Evolutionary conservation across 2,113 vertebrate species (phyloP).

Genomic region (Mormoops blainvillei): DNA sequence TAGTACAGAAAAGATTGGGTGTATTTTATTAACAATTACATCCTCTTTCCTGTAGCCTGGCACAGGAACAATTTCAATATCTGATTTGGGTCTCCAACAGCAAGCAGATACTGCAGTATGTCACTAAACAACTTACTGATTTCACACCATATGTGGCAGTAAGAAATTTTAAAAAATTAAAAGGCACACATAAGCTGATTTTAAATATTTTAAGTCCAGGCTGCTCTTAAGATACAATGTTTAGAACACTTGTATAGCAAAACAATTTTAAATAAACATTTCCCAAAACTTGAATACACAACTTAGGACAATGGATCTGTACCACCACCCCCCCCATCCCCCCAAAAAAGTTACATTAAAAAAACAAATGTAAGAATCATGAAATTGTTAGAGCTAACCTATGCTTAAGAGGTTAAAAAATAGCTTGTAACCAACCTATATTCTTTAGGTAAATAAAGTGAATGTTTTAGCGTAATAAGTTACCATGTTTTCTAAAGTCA

Average conservation of each 20-base stretch:
- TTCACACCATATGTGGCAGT: slow-evolving; percentile 12
- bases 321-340: neutral
- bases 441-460: neutral
- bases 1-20: slow-evolving; percentile 14
- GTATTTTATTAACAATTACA: slow-evolving; percentile 21
- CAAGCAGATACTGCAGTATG: neutral
- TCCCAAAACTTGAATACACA: slow-evolving; percentile 45
- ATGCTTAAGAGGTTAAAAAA: neutral
- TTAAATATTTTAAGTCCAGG: slow-evolving; percentile 19
- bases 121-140: slow-evolving; percentile 35
- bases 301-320: slow-evolving; percentile 48
- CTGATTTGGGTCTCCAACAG: neutral
- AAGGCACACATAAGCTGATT: slow-evolving; percentile 45
- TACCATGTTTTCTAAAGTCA: slow-evolving; percentile 4
- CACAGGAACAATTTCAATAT: neutral
- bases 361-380: neutral
- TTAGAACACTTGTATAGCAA: slow-evolving; percentile 40
- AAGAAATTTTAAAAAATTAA: slow-evolving; percentile 24
- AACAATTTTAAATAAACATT: slow-evolving; percentile 51
- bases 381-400: slow-evolving; percentile 27
- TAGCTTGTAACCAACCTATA: neutral
- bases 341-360: neutral
- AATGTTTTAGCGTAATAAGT: neutral
- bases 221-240: slow-evolving; percentile 53
- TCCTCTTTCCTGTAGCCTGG: slow-evolving; percentile 15